These are phyloP conservation scores for Madoqua kirkii DNA, from an alignment of 2,113 vertebrate genomes.

Conservation along the genomic window DNA sequence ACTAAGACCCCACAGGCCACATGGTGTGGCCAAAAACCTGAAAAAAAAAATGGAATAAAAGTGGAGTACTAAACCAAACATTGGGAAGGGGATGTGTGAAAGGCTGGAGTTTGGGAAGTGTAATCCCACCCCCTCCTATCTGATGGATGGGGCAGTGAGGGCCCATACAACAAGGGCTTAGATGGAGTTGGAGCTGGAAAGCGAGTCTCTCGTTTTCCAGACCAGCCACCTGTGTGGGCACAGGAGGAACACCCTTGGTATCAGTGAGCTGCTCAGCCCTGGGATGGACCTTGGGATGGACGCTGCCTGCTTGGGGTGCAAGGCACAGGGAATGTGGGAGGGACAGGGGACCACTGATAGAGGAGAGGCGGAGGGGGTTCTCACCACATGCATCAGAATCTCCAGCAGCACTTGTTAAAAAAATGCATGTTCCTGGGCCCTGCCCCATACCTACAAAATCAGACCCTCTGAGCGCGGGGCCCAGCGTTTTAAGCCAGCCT, in stretches of 20 bases:
- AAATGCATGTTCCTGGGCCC: neutral
- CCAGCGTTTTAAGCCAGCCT: neutral
- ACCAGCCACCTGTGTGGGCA: neutral
- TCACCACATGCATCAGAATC: neutral
- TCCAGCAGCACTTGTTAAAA: neutral
- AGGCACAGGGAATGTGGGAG: too few relatives aligned
- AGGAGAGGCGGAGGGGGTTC: fast-evolving
- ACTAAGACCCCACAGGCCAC: neutral
- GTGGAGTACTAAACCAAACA: neutral
- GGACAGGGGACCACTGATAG: fast-evolving
- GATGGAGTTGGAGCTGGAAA: neutral
- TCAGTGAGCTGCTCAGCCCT: too few relatives aligned
- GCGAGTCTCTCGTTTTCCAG: neutral
- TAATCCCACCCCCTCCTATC: fast-evolving
- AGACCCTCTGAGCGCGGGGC: neutral
- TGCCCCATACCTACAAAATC: neutral
- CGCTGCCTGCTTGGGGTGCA: neutral
- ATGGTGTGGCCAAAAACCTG: neutral
- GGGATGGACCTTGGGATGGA: neutral
- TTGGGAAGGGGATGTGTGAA: too few relatives aligned
- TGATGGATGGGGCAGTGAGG: neutral
- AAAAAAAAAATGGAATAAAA: neutral
- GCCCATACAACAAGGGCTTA: fast-evolving
- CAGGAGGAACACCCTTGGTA: neutral
- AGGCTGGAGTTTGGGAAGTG: neutral